These are phyloP conservation scores for Prosopocoilus inquinatus DNA, from an alignment of 2,888 invertebrate species.

Conservation along the genomic window DNA sequence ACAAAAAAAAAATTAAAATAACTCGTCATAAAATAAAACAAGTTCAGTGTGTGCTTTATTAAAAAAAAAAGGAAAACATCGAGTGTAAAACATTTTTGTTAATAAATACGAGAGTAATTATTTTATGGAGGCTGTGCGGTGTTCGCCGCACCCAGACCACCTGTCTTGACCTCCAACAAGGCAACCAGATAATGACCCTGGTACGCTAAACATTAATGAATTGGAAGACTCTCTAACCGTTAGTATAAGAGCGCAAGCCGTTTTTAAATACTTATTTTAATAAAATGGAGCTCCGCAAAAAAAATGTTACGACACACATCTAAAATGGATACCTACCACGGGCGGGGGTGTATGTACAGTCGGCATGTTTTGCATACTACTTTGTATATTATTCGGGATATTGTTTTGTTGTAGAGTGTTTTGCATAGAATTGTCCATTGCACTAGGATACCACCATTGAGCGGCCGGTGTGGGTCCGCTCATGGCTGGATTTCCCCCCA, in stretches of 20 bases:
- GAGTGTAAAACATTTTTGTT: too few relatives aligned
- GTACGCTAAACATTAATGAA: constrained; percentile 19
- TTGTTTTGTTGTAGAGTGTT: constrained; percentile 39
- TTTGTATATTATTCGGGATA: constrained; percentile 31
- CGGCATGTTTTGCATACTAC: constrained; percentile 42
- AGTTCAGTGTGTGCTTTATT: too few relatives aligned
- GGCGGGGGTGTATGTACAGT: constrained; percentile 49
- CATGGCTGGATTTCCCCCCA: constrained; percentile 48
- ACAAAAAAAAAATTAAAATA: too few relatives aligned
- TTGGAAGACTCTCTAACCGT: constrained; percentile 7
- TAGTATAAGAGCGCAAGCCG: neutral
- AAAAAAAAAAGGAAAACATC: too few relatives aligned
- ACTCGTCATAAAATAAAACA: too few relatives aligned
- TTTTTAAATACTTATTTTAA: neutral
- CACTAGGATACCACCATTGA: constrained; percentile 75
- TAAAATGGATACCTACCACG: constrained; percentile 41
- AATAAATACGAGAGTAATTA: constrained; percentile 15
- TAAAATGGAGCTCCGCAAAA: constrained; percentile 4
- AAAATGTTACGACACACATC: constrained; percentile 4
- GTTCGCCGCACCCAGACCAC: constrained; percentile 42
- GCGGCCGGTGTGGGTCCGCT: constrained; percentile 54
- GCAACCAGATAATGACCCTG: constrained; percentile 41
- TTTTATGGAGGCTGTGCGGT: constrained; percentile 26
- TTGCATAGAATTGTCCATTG: constrained; percentile 61
- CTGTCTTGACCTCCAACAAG: constrained; percentile 44